phyloP scores from a whole-genome alignment of 1,140 invertebrate genomes.

The Bombus sibiricus region DNA sequence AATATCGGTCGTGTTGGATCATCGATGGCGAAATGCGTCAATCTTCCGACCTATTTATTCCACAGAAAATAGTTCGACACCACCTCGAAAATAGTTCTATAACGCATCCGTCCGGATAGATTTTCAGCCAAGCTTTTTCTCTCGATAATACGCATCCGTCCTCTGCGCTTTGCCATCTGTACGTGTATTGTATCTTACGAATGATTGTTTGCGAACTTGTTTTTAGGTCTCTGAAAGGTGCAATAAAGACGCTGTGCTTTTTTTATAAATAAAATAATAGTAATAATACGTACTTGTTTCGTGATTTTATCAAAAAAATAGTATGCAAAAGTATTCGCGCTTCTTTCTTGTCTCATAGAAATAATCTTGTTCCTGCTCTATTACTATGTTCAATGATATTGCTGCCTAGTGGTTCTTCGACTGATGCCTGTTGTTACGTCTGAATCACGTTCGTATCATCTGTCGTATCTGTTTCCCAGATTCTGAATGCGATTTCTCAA shows the following conservation, averaged over 20 bases:
- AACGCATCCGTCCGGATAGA: not conserved
- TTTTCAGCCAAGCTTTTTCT: not conserved
- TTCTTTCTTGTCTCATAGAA: no score
- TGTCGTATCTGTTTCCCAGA: not conserved
- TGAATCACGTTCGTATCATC: not conserved
- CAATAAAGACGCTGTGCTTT: no score
- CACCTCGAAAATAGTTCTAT: not conserved
- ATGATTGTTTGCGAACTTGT: no score
- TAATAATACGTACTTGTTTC: no score
- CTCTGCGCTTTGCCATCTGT: no score
- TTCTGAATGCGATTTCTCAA: not conserved
- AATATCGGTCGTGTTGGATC: conserved; percentile 57
- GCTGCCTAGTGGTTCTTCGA: not conserved
- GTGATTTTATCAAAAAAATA: no score
- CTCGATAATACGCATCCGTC: not conserved
- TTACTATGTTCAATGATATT: not conserved
- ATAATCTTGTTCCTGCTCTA: not conserved
- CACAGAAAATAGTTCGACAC: conserved; percentile 3
- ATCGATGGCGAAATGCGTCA: conserved; percentile 42
- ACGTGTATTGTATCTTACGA: no score
- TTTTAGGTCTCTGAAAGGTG: no score
- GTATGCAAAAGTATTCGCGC: no score
- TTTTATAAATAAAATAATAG: no score
- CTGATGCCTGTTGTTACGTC: not conserved
- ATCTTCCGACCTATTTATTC: conserved; percentile 55